phyloP scores from a whole-genome alignment of 1,140 invertebrate genomes.

The Pseudomyrmex cubaensis region DNA sequence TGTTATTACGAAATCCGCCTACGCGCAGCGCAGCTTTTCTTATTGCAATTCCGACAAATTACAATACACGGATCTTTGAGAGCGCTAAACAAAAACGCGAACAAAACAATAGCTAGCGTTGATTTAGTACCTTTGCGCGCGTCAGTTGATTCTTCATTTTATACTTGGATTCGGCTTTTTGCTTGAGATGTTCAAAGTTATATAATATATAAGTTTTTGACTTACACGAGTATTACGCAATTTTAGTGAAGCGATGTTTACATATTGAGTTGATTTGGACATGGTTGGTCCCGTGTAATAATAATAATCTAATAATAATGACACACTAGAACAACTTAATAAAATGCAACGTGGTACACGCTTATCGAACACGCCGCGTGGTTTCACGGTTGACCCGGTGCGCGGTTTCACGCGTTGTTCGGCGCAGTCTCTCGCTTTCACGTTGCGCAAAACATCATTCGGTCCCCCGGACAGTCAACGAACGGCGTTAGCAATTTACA shows the following conservation, averaged over 20 bases:
- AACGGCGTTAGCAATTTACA: conserved; percentile 34
- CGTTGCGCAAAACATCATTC: conserved; percentile 55
- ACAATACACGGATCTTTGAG: background rate
- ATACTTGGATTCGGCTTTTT: too few relatives aligned
- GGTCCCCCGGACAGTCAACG: background rate
- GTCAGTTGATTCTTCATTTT: too few relatives aligned
- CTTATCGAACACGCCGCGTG: background rate
- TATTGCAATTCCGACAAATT: background rate
- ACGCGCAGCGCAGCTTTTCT: background rate
- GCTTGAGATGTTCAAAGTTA: too few relatives aligned
- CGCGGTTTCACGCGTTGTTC: conserved; percentile 15
- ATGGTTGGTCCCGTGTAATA: background rate
- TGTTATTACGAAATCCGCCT: background rate
- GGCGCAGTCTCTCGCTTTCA: conserved; percentile 49
- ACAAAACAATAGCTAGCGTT: too few relatives aligned
- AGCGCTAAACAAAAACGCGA: too few relatives aligned
- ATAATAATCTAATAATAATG: background rate
- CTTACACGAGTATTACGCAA: too few relatives aligned
- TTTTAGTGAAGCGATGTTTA: too few relatives aligned
- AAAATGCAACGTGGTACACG: background rate
- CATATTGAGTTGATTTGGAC: too few relatives aligned
- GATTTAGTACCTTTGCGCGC: too few relatives aligned
- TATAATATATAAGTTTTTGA: too few relatives aligned
- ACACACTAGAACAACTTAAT: background rate
- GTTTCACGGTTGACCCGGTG: conserved; percentile 35